A percentile compares a stretch with the other conserved stretches of the same genome.
These are phyloP conservation scores for Rotaria magnacalcarata DNA, from an alignment of 2,888 invertebrate genomes.

Conservation along the genomic window DNA sequence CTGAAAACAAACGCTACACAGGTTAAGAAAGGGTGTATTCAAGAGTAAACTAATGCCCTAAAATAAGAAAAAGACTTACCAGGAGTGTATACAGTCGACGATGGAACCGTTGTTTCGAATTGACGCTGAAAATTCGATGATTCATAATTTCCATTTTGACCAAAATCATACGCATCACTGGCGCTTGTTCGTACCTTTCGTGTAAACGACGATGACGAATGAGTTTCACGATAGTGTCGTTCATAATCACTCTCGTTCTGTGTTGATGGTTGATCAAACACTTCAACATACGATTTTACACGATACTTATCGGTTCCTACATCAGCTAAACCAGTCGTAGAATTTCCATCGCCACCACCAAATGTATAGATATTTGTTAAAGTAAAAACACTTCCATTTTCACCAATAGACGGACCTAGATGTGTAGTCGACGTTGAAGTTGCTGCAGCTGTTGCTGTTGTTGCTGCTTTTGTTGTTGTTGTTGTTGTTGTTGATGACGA, in stretches of 20 bases:
- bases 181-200: conserved; percentile 20
- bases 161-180: not conserved
- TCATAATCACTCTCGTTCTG: not conserved
- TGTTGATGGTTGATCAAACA: conserved; percentile 6
- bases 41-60: not conserved
- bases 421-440: not conserved
- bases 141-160: not conserved
- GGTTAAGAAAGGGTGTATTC: not conserved
- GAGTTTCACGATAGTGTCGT: conserved; percentile 9
- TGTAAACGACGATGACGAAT: not conserved
- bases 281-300: conserved; percentile 29
- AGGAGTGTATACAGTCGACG: not conserved
- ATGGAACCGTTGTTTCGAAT: not conserved
- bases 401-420: not conserved
- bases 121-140: not conserved
- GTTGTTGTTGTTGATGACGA: not conserved
- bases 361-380: conserved; percentile 36
- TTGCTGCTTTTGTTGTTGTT: not conserved
- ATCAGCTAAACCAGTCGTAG: not conserved
- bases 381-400: conserved; percentile 32
- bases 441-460: not conserved
- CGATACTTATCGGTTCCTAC: not conserved
- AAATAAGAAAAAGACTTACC: not conserved
- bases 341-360: not conserved
- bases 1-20: not conserved